Conservation (phyloP, 1,140 invertebrate species). For the Drosophila orosa region DNA sequence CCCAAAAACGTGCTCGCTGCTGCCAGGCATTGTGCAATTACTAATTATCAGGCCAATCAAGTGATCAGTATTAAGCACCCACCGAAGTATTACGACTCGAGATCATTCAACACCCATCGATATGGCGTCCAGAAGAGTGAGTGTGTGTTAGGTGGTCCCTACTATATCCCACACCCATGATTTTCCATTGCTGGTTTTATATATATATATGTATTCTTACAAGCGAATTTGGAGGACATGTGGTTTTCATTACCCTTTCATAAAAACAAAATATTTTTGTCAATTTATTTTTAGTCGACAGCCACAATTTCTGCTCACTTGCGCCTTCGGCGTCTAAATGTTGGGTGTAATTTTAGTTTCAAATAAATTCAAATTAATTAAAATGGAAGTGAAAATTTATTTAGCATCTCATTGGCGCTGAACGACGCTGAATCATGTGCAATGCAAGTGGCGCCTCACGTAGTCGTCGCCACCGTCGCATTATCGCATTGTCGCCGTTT, state of each 20-base stretch:
- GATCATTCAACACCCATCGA: conserved; percentile 42
- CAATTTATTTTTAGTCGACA: conserved; percentile 72
- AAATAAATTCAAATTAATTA: conserved; percentile 81
- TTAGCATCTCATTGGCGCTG: conserved; percentile 73
- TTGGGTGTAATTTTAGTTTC: conserved; percentile 72
- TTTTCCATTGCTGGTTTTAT: conserved; percentile 32
- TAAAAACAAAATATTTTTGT: conserved; percentile 72
- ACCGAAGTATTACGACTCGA: conserved; percentile 51
- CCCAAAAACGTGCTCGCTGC: conserved; percentile 50
- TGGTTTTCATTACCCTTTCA: conserved; percentile 79
- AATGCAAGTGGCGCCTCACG: conserved; percentile 77
- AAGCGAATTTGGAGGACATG: conserved; percentile 68
- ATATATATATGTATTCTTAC: conserved; percentile 7
- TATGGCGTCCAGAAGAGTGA: conserved; percentile 73
- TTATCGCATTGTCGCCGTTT: conserved; percentile 34
- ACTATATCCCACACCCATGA: conserved; percentile 19
- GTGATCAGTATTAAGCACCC: conserved; percentile 58
- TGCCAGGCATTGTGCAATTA: conserved; percentile 57
- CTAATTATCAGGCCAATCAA: conserved; percentile 56
- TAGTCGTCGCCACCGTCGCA: conserved; percentile 12
- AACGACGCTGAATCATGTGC: conserved; percentile 58
- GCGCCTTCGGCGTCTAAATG: conserved; percentile 39
- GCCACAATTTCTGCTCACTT: conserved; percentile 38
- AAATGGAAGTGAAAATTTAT: conserved; percentile 82
- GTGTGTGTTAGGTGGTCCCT: conserved; percentile 28